A percentile compares a stretch with the other conserved stretches of the same genome.
phyloP scores from a whole-genome alignment of 1,140 invertebrate species.

The Zaprionus tsacasi region DNA sequence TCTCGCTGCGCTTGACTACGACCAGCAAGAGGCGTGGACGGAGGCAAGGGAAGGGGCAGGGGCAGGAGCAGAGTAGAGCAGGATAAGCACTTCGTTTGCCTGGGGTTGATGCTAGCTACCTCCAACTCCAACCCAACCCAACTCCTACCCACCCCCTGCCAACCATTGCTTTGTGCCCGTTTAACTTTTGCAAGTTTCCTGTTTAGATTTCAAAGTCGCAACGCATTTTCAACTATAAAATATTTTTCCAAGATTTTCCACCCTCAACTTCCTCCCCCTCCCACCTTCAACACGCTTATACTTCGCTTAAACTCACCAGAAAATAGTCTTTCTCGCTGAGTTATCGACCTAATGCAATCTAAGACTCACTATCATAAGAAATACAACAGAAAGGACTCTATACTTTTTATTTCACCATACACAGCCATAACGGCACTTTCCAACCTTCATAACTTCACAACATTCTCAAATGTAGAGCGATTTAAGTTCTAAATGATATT shows the following conservation, averaged over 20 bases:
- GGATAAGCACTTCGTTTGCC: conserved; percentile 7
- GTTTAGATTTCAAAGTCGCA: conserved; percentile 79
- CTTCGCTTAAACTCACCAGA: neutral
- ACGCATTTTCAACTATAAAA: conserved; percentile 76
- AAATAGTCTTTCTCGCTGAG: neutral
- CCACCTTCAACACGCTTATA: neutral
- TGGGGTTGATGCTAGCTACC: conserved; percentile 9
- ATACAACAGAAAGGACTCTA: no score
- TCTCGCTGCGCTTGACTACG: conserved; percentile 35
- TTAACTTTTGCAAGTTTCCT: conserved; percentile 74
- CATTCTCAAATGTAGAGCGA: no score
- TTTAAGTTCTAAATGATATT: no score
- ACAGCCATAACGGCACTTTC: no score
- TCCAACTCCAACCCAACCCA: neutral
- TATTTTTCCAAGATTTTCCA: conserved; percentile 38
- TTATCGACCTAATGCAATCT: neutral
- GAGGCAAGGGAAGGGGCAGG: no score
- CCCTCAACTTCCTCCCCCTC: neutral
- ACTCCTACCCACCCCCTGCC: neutral
- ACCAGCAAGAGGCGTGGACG: conserved; percentile 3
- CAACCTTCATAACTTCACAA: no score
- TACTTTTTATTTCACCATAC: no score
- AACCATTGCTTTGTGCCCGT: neutral
- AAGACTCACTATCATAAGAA: neutral
- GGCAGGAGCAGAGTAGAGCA: neutral